Evolutionary conservation across 2,797 vertebrate species (phyloP).

Genomic region (Gymnocypris eckloni): DNA sequence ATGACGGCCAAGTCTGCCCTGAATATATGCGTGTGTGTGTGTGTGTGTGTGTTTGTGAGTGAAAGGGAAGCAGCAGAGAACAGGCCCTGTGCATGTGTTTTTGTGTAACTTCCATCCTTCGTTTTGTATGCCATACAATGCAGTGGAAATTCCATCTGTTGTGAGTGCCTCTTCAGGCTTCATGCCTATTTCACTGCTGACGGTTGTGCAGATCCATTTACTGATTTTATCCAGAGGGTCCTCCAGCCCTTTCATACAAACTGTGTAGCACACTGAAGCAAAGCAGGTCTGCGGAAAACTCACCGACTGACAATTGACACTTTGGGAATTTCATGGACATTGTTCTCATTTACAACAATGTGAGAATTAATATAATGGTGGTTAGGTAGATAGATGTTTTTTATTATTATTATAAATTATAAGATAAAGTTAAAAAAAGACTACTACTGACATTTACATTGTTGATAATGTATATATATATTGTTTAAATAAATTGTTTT

Average conservation of each 20-base stretch:
- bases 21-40: slow-evolving; percentile 39
- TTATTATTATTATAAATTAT: not conserved
- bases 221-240: slow-evolving; percentile 10
- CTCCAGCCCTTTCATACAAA: slow-evolving; percentile 12
- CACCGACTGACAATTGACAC: not conserved
- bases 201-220: slow-evolving; percentile 34
- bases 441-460: not conserved
- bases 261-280: not conserved
- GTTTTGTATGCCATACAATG: slow-evolving; percentile 64
- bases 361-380: not conserved
- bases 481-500: not conserved
- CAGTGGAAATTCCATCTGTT: slow-evolving; percentile 72
- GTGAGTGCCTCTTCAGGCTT: slow-evolving; percentile 68
- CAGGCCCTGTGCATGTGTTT: slow-evolving; percentile 62
- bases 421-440: not conserved
- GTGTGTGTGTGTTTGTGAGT: slow-evolving; percentile 45
- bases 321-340: not conserved
- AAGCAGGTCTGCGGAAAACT: not conserved
- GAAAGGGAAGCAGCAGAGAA: slow-evolving; percentile 44
- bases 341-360: not conserved
- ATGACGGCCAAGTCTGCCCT: slow-evolving; percentile 63
- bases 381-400: not conserved
- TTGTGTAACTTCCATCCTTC: slow-evolving; percentile 65
- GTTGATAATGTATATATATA: not conserved
- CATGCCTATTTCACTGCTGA: slow-evolving; percentile 66